phyloP scores from a whole-genome alignment of 2,888 invertebrate genomes.

The Drosophila parthenogenetica region DNA sequence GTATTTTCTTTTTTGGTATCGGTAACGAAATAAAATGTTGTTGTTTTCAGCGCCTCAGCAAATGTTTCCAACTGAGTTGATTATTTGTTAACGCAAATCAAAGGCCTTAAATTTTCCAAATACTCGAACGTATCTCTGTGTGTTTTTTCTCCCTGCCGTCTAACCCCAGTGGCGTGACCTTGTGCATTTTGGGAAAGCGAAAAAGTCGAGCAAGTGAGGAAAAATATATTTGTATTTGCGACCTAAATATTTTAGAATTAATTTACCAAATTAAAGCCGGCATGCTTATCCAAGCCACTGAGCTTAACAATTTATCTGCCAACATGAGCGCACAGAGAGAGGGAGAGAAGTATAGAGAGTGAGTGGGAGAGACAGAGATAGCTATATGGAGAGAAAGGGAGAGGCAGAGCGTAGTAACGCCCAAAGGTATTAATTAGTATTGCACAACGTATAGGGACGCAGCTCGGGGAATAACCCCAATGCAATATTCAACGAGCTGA shows the following conservation, averaged over 20 bases:
- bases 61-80: constrained; percentile 76
- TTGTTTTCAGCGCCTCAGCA: constrained; percentile 27
- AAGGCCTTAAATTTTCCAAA: constrained; percentile 54
- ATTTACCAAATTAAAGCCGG: constrained; percentile 78
- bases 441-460: constrained; percentile 41
- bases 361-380: too few relatives aligned
- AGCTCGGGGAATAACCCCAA: constrained; percentile 15
- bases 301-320: constrained; percentile 69
- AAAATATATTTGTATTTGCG: constrained; percentile 45
- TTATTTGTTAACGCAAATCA: constrained; percentile 68
- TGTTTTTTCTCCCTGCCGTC: constrained; percentile 4
- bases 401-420: constrained; percentile 32
- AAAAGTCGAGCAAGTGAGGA: not conserved
- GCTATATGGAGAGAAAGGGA: not conserved
- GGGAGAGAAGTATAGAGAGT: not conserved
- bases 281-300: constrained; percentile 77
- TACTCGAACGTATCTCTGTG: constrained; percentile 28
- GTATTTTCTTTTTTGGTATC: constrained; percentile 14
- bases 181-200: constrained; percentile 16
- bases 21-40: constrained; percentile 16
- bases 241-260: constrained; percentile 75
- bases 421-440: constrained; percentile 76
- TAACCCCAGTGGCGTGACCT: constrained; percentile 43
- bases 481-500: constrained; percentile 35
- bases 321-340: constrained; percentile 46